Conservation (phyloP, 2,113 vertebrate species). For the Vulpes vulpes region DNA sequence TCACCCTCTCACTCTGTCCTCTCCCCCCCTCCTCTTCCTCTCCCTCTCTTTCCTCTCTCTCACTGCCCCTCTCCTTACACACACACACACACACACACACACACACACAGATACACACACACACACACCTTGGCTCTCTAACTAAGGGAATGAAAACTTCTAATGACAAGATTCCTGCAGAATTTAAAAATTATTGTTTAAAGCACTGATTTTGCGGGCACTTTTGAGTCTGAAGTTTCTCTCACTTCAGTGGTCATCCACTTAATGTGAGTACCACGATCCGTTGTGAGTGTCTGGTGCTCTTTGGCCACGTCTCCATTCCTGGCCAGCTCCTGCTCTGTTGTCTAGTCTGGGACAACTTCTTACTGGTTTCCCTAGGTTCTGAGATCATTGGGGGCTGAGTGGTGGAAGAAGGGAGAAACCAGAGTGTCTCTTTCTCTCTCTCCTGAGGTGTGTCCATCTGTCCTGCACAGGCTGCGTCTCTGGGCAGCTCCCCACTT, state of each 20-base stretch:
- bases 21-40: no score
- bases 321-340: no score
- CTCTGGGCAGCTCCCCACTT: background rate
- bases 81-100: background rate
- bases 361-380: rapidly evolving
- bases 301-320: no score
- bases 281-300: background rate
- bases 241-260: background rate
- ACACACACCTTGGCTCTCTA: background rate
- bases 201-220: background rate
- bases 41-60: no score
- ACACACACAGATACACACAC: background rate
- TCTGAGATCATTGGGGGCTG: background rate
- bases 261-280: rapidly evolving
- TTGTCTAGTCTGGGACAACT: rapidly evolving
- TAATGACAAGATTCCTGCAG: background rate
- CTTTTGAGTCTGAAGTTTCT: background rate
- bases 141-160: background rate
- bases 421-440: background rate
- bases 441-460: background rate
- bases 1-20: background rate
- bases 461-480: rapidly evolving
- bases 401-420: background rate
- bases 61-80: background rate
- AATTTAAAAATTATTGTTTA: background rate